Conservation (phyloP, 2,888 invertebrate species). For the Callyntrura guangdongensis region DNA sequence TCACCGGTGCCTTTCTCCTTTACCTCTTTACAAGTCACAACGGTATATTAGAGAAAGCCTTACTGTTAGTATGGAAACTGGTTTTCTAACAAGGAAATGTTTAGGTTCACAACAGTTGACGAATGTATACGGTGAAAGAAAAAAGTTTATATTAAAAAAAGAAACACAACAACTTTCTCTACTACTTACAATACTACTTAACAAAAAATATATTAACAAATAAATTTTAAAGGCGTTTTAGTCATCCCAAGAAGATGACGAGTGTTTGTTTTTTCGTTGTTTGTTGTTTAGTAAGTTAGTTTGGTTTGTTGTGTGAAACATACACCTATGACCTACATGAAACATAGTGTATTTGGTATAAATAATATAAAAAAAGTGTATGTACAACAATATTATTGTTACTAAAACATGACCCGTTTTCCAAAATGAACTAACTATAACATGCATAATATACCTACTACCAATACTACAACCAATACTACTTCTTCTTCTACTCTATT, state of each 20-base stretch:
- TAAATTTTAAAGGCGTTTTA: not conserved
- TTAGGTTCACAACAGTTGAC: conserved; percentile 53
- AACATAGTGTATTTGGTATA: not conserved
- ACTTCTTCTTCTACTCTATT: not conserved
- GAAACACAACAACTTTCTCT: conserved; percentile 38
- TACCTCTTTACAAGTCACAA: too few relatives aligned
- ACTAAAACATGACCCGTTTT: conserved; percentile 2
- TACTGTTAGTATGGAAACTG: not conserved
- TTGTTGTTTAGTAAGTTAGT: conserved; percentile 2
- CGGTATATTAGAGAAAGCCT: not conserved
- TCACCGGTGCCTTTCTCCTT: conserved; percentile 22
- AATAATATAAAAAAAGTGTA: not conserved
- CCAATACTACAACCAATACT: not conserved
- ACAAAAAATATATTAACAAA: conserved; percentile 10
- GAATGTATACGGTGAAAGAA: conserved; percentile 73
- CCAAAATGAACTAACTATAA: not conserved
- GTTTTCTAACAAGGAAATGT: not conserved
- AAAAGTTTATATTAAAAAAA: not conserved
- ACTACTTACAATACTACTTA: conserved; percentile 12
- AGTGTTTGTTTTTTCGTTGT: not conserved
- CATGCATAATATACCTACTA: too few relatives aligned
- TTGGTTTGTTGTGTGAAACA: conserved; percentile 37
- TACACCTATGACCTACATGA: too few relatives aligned
- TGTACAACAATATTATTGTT: not conserved
- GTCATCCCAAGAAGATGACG: not conserved